Percentiles rank a stretch among this genome's conserved stretches.
Conservation (phyloP, 2,113 vertebrate genomes). For the Eurypyga helias region DNA sequence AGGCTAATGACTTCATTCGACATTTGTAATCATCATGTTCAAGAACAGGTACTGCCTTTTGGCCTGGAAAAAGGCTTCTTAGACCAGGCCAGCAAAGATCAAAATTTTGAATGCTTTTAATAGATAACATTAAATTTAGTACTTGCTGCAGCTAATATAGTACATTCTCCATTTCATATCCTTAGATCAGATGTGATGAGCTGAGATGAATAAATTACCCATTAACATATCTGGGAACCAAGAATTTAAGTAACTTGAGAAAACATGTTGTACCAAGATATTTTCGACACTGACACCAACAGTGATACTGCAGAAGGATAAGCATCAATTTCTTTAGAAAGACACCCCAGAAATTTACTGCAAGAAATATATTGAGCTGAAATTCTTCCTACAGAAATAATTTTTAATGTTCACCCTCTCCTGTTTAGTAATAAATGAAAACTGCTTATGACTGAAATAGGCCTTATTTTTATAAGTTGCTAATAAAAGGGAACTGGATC, state of each 20-base stretch:
- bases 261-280: not conserved
- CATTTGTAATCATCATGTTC: not conserved
- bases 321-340: not conserved
- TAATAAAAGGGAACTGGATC: not conserved
- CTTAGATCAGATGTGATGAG: not conserved
- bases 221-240: not conserved
- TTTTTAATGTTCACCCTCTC: not conserved
- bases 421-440: not conserved
- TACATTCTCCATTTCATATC: not conserved
- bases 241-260: not conserved
- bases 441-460: not conserved
- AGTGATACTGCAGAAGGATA: not conserved
- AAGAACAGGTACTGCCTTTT: not conserved
- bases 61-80: not conserved
- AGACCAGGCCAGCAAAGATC: not conserved
- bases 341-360: rapidly evolving
- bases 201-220: not conserved
- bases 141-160: rapidly evolving
- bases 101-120: not conserved
- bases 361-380: not conserved
- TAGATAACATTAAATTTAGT: not conserved
- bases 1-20: not conserved
- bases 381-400: not conserved
- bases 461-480: not conserved
- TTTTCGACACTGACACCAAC: not conserved